Percentiles rank a stretch among this genome's conserved stretches.
Conservation (phyloP, 2,888 invertebrate genomes). For the Diarsia rubi region DNA sequence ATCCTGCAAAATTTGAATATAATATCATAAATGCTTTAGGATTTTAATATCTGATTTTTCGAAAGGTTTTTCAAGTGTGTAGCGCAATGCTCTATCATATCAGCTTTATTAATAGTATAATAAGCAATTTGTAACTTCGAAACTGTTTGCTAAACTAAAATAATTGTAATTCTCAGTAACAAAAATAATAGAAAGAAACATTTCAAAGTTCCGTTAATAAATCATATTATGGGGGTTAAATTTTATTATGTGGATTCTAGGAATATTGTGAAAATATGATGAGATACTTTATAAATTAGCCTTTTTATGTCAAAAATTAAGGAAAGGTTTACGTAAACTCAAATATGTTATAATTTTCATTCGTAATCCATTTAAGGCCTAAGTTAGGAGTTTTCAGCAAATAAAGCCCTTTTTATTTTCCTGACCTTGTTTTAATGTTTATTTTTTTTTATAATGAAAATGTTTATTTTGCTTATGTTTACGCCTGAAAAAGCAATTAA, state of each 20-base stretch:
- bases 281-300: not conserved
- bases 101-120: not conserved
- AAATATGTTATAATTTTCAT: slow-evolving; percentile 30
- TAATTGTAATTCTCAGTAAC: not conserved
- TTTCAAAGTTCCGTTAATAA: not conserved
- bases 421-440: slow-evolving; percentile 34
- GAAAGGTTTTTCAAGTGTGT: not conserved
- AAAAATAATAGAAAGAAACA: not conserved
- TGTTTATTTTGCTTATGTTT: slow-evolving; percentile 46
- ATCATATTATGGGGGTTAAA: not conserved
- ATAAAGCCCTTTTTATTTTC: slow-evolving; percentile 41
- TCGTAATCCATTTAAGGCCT: slow-evolving; percentile 25
- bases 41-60: not conserved
- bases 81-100: not conserved
- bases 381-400: slow-evolving; percentile 36
- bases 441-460: slow-evolving; percentile 32
- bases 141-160: not conserved
- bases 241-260: too few species aligned
- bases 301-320: not conserved
- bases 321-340: slow-evolving; percentile 3
- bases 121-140: not conserved
- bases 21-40: not conserved
- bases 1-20: too few species aligned
- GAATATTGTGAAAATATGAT: not conserved
- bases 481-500: slow-evolving; percentile 42